Evolutionary conservation across 1,140 invertebrate genomes (phyloP).

Genomic region (Yoshiicerus persimilis): DNA sequence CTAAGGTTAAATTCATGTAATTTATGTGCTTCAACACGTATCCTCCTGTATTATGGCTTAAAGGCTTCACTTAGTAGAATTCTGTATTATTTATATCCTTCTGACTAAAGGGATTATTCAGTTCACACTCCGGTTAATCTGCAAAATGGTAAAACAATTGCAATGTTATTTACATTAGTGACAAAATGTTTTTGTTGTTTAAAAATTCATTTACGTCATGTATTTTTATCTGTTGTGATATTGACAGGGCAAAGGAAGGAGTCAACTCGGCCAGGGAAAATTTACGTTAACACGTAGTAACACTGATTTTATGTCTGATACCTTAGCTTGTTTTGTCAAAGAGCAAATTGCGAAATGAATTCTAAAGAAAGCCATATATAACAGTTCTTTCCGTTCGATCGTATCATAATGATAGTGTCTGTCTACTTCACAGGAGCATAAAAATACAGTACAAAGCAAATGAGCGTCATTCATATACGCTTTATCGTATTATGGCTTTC

Average conservation of each 20-base stretch:
- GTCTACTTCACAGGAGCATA: neutral
- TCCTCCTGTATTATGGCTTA: neutral
- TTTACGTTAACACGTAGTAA: neutral
- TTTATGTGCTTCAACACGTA: neutral
- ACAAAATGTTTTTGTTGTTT: neutral
- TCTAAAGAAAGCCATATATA: neutral
- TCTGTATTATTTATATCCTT: neutral
- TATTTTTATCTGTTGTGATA: neutral
- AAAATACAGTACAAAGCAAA: neutral
- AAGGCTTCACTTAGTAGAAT: neutral
- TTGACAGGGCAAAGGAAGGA: neutral
- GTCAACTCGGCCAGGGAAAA: neutral
- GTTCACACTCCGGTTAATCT: too few species aligned
- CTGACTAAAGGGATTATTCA: too few species aligned
- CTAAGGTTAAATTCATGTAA: too few species aligned
- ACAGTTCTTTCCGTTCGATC: neutral
- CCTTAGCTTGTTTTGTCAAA: neutral
- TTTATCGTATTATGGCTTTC: too few species aligned
- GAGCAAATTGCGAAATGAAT: neutral
- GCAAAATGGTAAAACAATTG: neutral
- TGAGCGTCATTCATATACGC: neutral
- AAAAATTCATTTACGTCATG: too few species aligned
- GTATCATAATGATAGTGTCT: neutral
- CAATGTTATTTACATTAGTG: neutral
- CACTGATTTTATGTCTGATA: neutral